Evolutionary conservation across 2,113 vertebrate genomes (phyloP), one percentile per base, ranked within the genome.

Genomic region (Xiphias gladius): DNA sequence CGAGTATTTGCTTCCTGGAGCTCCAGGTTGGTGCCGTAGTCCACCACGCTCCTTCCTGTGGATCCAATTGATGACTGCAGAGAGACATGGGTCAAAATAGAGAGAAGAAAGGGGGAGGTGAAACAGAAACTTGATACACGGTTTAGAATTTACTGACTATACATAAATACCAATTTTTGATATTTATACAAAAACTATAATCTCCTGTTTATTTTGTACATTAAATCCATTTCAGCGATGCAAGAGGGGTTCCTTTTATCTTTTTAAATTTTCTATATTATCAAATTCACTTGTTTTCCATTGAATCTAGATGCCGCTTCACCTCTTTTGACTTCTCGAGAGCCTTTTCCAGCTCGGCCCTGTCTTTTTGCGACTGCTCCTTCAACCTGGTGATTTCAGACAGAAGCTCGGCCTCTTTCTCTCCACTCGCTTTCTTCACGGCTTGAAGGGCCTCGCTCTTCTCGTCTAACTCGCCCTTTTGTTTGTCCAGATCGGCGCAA

Each of bases 361-460:
- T 92, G 62, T 94, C 93, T 67, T 78, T 88, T 83, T 94, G 93
- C 19, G 91, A 55, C n/a, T 95, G 95, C 46, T 94, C 93, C 82
- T 94, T 96, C 30, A 94, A 80, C 52, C 57, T 80, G 73, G 85
- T 70, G 86, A 96, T 94, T 55, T 94, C 91, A 5, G 83, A 90
- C 54, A 92, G 86, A 0, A 91, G 95, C 41, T 91, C 89, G 1
- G 94, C 90, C n/a, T 95, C 95, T 90, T 94, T 95, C 14, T 95
- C 90, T 32, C 89, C 92, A 50, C 94, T 91, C 26, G 92, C 91
- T 32, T 86, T 95, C 86, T 87, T 95, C 90, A 96, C 80, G 0
- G 90, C 90, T 0, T 75, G 76, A 66, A 98, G 87, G 80, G 97
- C 96, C 85, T 88, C 90, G 46, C 94, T 95, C 76, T 95, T 93